Percentiles rank a stretch among this genome's conserved stretches.
Conservation (phyloP, 2,797 vertebrate species). For the Emydoidea blandingii region DNA sequence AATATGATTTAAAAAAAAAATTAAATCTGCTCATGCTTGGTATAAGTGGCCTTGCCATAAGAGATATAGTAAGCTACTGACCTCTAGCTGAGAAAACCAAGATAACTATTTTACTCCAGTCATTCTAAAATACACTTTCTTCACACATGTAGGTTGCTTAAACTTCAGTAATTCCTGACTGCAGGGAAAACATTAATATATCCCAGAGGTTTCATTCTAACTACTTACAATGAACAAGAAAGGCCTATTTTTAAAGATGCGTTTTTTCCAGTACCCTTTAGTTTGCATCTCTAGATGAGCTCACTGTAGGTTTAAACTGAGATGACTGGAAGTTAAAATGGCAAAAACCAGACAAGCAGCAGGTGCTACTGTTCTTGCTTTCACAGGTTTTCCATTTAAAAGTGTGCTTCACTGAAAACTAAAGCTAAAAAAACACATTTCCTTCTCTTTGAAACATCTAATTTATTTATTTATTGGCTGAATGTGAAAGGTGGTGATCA, state of each 20-base stretch:
- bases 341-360: background rate
- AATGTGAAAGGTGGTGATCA: background rate
- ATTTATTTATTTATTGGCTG: background rate
- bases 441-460: background rate
- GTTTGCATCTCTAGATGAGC: background rate
- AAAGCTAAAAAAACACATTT: background rate
- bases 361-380: background rate
- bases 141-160: background rate
- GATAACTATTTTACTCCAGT: slow-evolving; percentile 47
- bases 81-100: slow-evolving; percentile 69
- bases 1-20: slow-evolving; percentile 1
- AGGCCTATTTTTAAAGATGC: background rate
- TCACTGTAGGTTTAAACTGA: background rate
- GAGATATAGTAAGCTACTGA: slow-evolving; percentile 68
- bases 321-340: background rate
- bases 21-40: slow-evolving; percentile 7
- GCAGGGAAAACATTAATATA: background rate
- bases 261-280: background rate
- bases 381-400: background rate
- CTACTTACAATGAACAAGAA: slow-evolving; percentile 37
- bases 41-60: slow-evolving; percentile 1
- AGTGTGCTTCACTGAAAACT: background rate
- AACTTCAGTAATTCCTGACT: slow-evolving; percentile 29
- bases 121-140: slow-evolving; percentile 28
- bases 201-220: slow-evolving; percentile 30